A percentile compares a stretch with the other conserved stretches of the same genome.
These are phyloP conservation scores for Pecten maximus DNA, from an alignment of 2,888 invertebrate species.

Conservation along the genomic window DNA sequence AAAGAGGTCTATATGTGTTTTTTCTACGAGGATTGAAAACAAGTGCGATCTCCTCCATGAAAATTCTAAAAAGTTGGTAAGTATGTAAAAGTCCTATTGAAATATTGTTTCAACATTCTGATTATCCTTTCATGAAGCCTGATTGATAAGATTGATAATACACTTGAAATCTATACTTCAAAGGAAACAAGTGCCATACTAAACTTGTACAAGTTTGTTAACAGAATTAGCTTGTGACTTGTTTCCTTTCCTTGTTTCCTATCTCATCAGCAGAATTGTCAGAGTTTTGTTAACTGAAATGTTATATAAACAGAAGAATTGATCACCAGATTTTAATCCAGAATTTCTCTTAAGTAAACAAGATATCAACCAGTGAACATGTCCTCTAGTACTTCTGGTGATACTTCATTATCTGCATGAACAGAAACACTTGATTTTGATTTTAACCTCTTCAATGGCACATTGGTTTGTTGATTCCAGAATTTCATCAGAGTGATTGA, in stretches of 20 bases:
- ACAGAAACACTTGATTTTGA: slow-evolving; percentile 4
- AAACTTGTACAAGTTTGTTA: neutral
- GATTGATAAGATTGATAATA: too few relatives aligned
- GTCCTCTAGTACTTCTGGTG: neutral
- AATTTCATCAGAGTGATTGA: slow-evolving; percentile 21
- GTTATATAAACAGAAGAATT: neutral
- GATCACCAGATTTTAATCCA: neutral
- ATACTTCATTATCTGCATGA: neutral
- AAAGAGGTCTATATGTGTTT: too few relatives aligned
- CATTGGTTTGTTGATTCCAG: slow-evolving; percentile 2
- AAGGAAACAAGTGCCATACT: too few relatives aligned
- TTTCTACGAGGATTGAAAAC: too few relatives aligned
- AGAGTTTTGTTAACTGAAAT: neutral
- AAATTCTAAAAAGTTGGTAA: too few relatives aligned
- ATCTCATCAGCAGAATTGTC: neutral
- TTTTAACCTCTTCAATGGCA: slow-evolving; percentile 24
- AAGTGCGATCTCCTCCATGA: too few relatives aligned
- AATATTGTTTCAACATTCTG: too few relatives aligned
- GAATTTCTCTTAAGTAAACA: neutral
- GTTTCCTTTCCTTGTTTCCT: neutral
- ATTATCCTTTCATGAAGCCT: too few relatives aligned
- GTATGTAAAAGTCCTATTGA: too few relatives aligned
- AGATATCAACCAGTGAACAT: neutral
- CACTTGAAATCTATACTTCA: too few relatives aligned
- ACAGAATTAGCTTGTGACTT: neutral